These are phyloP conservation scores for Solea solea DNA, from an alignment of 2,113 vertebrate genomes.

Conservation along the genomic window DNA sequence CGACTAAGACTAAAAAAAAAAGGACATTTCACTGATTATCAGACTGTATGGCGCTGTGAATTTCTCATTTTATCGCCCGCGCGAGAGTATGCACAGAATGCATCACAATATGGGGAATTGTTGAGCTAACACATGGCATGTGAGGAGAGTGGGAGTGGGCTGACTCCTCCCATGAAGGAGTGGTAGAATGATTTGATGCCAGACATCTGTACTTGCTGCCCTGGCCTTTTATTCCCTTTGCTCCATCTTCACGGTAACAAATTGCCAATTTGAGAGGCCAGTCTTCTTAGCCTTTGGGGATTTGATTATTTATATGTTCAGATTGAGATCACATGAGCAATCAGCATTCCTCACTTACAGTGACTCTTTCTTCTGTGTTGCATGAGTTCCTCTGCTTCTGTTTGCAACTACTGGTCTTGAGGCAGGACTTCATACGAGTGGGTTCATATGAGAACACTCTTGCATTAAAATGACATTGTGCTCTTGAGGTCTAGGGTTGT, in stretches of 20 bases:
- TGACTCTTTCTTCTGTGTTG: not conserved
- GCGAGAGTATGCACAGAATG: constrained; percentile 33
- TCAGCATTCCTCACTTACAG: not conserved
- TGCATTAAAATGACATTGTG: constrained; percentile 25
- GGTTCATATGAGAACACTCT: not conserved
- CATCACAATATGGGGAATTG: constrained; percentile 55
- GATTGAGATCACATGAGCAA: not conserved
- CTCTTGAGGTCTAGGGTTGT: constrained; percentile 19
- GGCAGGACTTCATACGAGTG: no score
- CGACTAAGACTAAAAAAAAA: not conserved
- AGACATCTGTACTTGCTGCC: constrained; percentile 39
- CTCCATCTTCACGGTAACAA: constrained; percentile 6
- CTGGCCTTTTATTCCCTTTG: constrained; percentile 8
- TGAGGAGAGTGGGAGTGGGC: constrained; percentile 61
- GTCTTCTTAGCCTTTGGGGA: constrained; percentile 13
- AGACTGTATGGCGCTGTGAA: not conserved
- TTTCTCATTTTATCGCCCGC: not conserved
- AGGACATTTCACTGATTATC: not conserved
- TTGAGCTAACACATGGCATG: constrained; percentile 63
- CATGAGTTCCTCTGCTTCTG: not conserved
- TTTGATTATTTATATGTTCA: constrained; percentile 36
- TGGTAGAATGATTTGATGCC: constrained; percentile 42
- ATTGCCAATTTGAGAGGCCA: constrained; percentile 17
- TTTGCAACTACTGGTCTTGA: no score
- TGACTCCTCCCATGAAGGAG: constrained; percentile 63